Evolutionary conservation across 2,888 invertebrate genomes (phyloP), one percentile per base, ranked within the genome.

Genomic region (Pecten maximus): DNA sequence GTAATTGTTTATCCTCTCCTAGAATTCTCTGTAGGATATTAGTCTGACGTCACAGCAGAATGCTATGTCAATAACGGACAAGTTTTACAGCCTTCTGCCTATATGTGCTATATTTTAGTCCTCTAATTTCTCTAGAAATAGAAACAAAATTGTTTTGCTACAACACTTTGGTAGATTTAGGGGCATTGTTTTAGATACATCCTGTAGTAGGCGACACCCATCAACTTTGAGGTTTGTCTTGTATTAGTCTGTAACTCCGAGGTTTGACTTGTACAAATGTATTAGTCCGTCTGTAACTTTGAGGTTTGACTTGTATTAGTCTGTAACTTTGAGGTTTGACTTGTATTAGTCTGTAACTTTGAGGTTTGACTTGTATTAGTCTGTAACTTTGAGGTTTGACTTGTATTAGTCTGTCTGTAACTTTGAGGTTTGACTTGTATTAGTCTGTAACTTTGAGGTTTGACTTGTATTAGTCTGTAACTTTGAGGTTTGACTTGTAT

Each of bases 51-150:
- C 74, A 74, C 10, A 12, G 35, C 74, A 74, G 74, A 74, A 35
- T 28, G 74, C 35, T 35, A 35, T 23, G 28, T 28, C 74, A 12
- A 74, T 74, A 74, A 74, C 74, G 10, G 74, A 74, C 74, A 74
- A 35, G 35, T 35, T 74, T 74, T 35, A 74, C 74, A 35, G 35
- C 74, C 28, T 28, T 74, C 28, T 3, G 28, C 35, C 74, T 74
- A 74, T 74, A 28, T 74, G 35, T 74, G 35, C 35, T 74, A 35
- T 74, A 74, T 74, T 74, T 74, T 35, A 28, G 35, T 28, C 74
- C 28, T 3, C 74, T 74, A 74, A 74, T 74, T 35, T 74, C 74
- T 74, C 74, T 74, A 74, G 74, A 35, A 74, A 74, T 74, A 74
- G 74, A 74, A 74, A 8, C 35, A 74, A 15, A 35, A 19, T 35